phyloP scores from a whole-genome alignment of 2,113 vertebrate species.

The Phodopus roborovskii region DNA sequence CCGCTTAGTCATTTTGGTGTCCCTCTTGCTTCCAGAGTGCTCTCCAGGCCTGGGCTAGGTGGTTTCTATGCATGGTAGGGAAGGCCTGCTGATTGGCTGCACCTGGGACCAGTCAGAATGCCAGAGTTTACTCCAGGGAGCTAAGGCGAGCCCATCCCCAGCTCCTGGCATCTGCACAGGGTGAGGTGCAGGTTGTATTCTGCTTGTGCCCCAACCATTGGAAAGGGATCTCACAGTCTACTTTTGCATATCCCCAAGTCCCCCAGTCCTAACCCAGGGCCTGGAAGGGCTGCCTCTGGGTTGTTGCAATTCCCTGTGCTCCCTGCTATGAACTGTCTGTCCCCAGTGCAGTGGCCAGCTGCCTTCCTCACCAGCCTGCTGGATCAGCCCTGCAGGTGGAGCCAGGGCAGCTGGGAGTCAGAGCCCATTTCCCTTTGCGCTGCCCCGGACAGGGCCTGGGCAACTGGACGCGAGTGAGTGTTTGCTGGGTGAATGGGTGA shows the following conservation, averaged over 20 bases:
- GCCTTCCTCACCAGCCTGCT: accelerated
- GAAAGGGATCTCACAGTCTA: accelerated
- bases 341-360: accelerated
- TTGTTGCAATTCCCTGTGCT: accelerated
- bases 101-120: not conserved
- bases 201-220: accelerated
- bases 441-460: not conserved
- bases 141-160: not conserved
- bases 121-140: not conserved
- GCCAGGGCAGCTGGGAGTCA: not conserved
- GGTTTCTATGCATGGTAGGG: accelerated
- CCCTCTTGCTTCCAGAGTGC: not conserved
- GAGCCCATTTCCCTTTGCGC: not conserved
- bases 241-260: accelerated
- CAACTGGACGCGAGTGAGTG: not conserved
- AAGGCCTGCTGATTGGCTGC: not conserved
- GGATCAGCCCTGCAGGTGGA: not conserved
- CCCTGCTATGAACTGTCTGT: not conserved
- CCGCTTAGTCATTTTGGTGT: not conserved
- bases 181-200: not conserved
- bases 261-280: accelerated
- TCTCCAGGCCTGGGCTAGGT: too few relatives aligned
- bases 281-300: not conserved
- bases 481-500: not conserved
- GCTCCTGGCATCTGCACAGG: not conserved